A percentile compares a stretch with the other conserved stretches of the same genome.
phyloP scores from a whole-genome alignment of 2,888 invertebrate species.

The Papilio gigon region DNA sequence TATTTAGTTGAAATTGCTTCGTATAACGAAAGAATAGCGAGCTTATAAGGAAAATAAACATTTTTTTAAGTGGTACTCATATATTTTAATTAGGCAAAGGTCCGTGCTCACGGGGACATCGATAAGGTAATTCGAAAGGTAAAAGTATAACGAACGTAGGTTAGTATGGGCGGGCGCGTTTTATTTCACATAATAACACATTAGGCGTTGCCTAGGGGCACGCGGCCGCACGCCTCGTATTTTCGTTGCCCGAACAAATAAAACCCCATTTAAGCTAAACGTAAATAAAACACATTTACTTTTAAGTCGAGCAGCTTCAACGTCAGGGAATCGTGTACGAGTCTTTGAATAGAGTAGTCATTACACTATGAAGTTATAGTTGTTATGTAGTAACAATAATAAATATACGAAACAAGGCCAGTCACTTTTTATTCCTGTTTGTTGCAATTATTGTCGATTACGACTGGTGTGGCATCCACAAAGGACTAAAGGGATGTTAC shows the following conservation, averaged over 20 bases:
- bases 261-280: slow-evolving; percentile 59
- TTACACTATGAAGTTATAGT: background rate
- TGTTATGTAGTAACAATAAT: background rate
- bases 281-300: slow-evolving; percentile 50
- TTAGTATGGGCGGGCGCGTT: slow-evolving; percentile 59
- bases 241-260: slow-evolving; percentile 71
- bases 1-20: slow-evolving; percentile 40
- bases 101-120: slow-evolving; percentile 68
- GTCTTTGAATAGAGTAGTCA: background rate
- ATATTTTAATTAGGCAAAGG: slow-evolving; percentile 75
- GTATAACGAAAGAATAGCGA: slow-evolving; percentile 43
- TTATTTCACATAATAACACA: slow-evolving; percentile 80
- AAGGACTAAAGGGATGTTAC: slow-evolving; percentile 17
- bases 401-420: background rate
- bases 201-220: slow-evolving; percentile 64
- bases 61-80: slow-evolving; percentile 68
- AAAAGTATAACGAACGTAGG: slow-evolving; percentile 48
- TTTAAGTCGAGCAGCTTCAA: slow-evolving; percentile 1
- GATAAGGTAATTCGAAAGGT: slow-evolving; percentile 65
- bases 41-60: slow-evolving; percentile 57
- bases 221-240: slow-evolving; percentile 58
- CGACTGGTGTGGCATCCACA: slow-evolving; percentile 25
- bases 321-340: background rate
- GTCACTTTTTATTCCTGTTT: slow-evolving; percentile 11
- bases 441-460: slow-evolving; percentile 8